phyloP scores from a whole-genome alignment of 2,888 invertebrate genomes.

The Dioctria linearis region DNA sequence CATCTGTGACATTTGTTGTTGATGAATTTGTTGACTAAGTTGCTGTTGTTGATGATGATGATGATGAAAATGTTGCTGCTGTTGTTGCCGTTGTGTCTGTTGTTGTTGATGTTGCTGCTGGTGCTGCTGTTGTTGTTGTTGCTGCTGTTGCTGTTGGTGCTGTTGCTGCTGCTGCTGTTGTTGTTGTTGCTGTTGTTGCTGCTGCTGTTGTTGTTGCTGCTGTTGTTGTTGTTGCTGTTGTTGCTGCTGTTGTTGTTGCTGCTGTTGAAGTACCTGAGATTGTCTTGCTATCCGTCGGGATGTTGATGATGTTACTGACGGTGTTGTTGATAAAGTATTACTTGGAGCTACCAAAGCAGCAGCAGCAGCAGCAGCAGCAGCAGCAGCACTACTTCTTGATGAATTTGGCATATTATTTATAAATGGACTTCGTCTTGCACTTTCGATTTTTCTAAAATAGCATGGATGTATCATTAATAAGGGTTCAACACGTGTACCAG shows the following conservation, averaged over 20 bases:
- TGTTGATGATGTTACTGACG: conserved; percentile 63
- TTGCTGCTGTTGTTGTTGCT: conserved; percentile 61
- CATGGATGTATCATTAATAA: conserved; percentile 92
- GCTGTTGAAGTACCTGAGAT: conserved; percentile 54
- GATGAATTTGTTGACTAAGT: conserved; percentile 63
- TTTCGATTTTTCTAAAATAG: conserved; percentile 89
- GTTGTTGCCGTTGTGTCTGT: conserved; percentile 59
- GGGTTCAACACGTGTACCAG: conserved; percentile 86
- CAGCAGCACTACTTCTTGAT: conserved; percentile 70
- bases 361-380: conserved; percentile 61
- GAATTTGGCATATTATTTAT: conserved; percentile 85
- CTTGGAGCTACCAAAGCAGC: neutral
- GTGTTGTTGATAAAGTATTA: conserved; percentile 51
- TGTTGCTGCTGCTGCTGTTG: conserved; percentile 62
- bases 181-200: conserved; percentile 61
- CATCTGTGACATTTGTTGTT: conserved; percentile 68
- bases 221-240: conserved; percentile 61
- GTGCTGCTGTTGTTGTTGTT: conserved; percentile 57
- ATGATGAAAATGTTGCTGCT: conserved; percentile 65
- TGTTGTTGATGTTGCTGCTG: conserved; percentile 61
- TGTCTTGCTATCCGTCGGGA: conserved; percentile 56
- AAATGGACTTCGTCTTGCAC: conserved; percentile 85
- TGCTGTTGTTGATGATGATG: conserved; percentile 62
- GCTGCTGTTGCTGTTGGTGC: conserved; percentile 64
- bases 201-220: conserved; percentile 66